Conservation (phyloP, 2,113 vertebrate species). For the Syngnathus scovelli region DNA sequence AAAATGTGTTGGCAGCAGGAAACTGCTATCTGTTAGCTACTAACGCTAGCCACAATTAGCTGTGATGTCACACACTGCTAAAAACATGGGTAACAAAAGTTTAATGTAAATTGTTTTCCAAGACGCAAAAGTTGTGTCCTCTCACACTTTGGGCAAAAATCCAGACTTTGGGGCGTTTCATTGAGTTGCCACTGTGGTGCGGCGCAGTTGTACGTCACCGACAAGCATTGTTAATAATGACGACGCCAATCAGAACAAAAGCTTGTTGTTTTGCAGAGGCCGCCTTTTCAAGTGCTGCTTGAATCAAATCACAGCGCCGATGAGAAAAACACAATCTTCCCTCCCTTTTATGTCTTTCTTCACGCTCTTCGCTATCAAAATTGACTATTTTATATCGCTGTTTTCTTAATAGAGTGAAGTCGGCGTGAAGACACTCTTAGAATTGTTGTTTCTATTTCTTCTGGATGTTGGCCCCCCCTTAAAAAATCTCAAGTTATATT, state of each 20-base stretch:
- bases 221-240: background rate
- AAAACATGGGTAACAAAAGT: background rate
- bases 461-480: too few species aligned
- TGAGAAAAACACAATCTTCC: background rate
- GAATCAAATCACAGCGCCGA: background rate
- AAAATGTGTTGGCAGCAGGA: background rate
- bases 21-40: background rate
- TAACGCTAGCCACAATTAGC: background rate
- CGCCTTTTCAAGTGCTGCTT: background rate
- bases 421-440: background rate
- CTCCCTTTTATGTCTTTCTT: background rate
- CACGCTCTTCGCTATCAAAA: slow-evolving; percentile 23
- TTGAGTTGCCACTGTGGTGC: background rate
- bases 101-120: too few species aligned
- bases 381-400: slow-evolving; percentile 16
- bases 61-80: background rate
- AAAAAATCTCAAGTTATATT: background rate
- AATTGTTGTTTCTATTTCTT: too few species aligned
- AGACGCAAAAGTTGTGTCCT: too few species aligned
- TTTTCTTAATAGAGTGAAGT: slow-evolving; percentile 49
- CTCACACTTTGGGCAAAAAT: background rate
- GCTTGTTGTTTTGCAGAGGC: background rate
- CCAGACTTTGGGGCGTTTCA: background rate
- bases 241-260: background rate
- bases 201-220: background rate